Base-by-base conservation (phyloP, 2,113 vertebrate species). In the Lepus americanus region DNA sequence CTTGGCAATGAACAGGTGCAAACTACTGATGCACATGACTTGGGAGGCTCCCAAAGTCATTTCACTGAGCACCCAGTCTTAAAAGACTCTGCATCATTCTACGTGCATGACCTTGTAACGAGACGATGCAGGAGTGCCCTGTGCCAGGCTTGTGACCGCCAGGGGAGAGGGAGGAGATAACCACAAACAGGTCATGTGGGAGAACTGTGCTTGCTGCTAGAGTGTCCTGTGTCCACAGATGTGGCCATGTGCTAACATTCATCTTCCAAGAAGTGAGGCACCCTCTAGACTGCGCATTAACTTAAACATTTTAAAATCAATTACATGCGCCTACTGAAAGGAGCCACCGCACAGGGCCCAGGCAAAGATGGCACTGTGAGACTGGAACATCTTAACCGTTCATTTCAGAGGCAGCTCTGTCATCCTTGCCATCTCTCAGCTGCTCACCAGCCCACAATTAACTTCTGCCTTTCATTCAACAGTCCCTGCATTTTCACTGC, bases 121-220 rank as follows among this genome's bases (percentile, higher is more conserved):
- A 22, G 36, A 17, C 3, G 3, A 9, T 2, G 27, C 0, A 25
- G 61, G 11, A 39, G 73, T 12, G 1, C 72, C 13, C 1, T 5
- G 1, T 20, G 9, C 9, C 51, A 9, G 8, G 5, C 13, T 11
- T 7, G 55, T 6, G 6, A 19, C 6, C 16, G n/a, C 53, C 44
- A 66, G 12, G 29, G 7, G 1, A 16, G 10, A n/a, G 1, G 5
- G 5, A 4, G 2, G 12, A 16, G 6, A 8, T 63, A 12, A 16
- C 23, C 20, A 9, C 6, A 31, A 9, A 84, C 22, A 33, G 0
- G 49, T 5, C 12, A 10, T 1, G 0, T 0, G 1, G 12, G 69
- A n/a, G 25, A 81, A 31, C 29, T 19, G 9, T 27, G 49, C 29
- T 1, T 19, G 22, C 14, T 8, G 7, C 17, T 29, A 0, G n/a